Base-by-base conservation (phyloP, 1,140 invertebrate genomes). In the Rhyacophila brunnea region DNA sequence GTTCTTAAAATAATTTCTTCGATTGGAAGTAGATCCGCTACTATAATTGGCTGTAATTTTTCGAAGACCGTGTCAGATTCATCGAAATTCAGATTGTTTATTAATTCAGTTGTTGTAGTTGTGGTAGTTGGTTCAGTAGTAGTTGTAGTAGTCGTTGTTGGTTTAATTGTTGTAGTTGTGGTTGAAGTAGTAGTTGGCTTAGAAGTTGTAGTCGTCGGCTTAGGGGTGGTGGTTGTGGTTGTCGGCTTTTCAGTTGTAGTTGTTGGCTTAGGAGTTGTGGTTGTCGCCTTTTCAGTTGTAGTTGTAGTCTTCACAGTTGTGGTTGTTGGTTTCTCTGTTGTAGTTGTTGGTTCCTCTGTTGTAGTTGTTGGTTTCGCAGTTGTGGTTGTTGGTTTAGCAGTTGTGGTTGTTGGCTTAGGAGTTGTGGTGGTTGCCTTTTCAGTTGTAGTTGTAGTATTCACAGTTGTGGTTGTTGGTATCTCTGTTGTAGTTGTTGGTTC, bases 351-450 rank as follows among this genome's bases (percentile, higher is more conserved):
- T 58, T 56, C 3, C 13, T 42, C 62, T 6, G 58, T 57, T 15
- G 62, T 44, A 2, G 63, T 2, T 70, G 66, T 23, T 65, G 68
- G 20, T 60, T 62, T 13, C 42, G 42, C 40, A 52, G 51, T 7
- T 42, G 48, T 54, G 57, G 9, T 42, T 53, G 28, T 53, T 40
- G 18, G 23, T 40, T 52, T 52, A 36, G 38, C 9, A 40, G 38
- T 60, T 38, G 62, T 57, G 18, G 34, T 35, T 18, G 55, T 59
- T n/a, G n/a, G n/a, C n/a, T n/a, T n/a, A 11, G 61, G 38, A 19
- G 35, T 13, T 1, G 54, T 52, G 45, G 42, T 66, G 60, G 15
- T 60, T 59, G 38, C 68, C 64, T 15, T 68, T 58, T 15, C 45
- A 48, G 42, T 28, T 53, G 42, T 58, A 36, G 55, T 58, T 10